Evolutionary conservation across 2,888 invertebrate genomes (phyloP).

Genomic region (Osedax fenrisi): DNA sequence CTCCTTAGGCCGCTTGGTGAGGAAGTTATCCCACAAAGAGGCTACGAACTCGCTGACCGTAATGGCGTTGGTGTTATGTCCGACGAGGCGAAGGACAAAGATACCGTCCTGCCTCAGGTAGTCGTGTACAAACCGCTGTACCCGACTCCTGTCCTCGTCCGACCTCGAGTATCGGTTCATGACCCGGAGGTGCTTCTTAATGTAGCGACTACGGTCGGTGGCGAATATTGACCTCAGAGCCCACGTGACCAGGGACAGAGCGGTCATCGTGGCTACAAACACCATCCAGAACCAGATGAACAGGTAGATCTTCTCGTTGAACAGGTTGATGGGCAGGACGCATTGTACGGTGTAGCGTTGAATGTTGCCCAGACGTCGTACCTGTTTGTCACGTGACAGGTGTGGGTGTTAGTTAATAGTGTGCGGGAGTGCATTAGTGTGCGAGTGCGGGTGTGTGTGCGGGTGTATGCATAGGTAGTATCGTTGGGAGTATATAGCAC

Average conservation of each 20-base stretch:
- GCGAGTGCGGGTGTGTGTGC: too few relatives aligned
- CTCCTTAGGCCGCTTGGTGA: neutral
- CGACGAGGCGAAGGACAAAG: constrained; percentile 48
- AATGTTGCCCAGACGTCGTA: constrained; percentile 43
- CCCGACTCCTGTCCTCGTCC: constrained; percentile 39
- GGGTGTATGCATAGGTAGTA: too few relatives aligned
- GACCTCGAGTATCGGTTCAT: constrained; percentile 27
- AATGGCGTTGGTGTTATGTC: constrained; percentile 51
- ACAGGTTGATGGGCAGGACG: constrained; percentile 43
- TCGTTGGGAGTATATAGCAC: too few relatives aligned
- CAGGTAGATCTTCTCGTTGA: constrained; percentile 46
- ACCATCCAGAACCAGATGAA: constrained; percentile 54
- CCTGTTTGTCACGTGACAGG: too few relatives aligned
- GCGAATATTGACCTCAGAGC: constrained; percentile 36
- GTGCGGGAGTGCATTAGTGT: too few relatives aligned
- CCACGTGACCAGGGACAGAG: constrained; percentile 51
- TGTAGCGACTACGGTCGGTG: constrained; percentile 32
- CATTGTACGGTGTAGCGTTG: constrained; percentile 51
- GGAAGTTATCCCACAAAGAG: constrained; percentile 47
- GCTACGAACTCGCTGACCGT: constrained; percentile 49
- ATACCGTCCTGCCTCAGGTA: constrained; percentile 49
- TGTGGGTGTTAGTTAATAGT: too few relatives aligned
- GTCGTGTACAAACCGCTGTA: constrained; percentile 44
- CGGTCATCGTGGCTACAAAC: constrained; percentile 49
- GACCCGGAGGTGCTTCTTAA: constrained; percentile 41